A percentile compares a stretch with the other conserved stretches of the same genome.
phyloP scores from a whole-genome alignment of 2,113 vertebrate species.

The Siphamia tubifer region DNA sequence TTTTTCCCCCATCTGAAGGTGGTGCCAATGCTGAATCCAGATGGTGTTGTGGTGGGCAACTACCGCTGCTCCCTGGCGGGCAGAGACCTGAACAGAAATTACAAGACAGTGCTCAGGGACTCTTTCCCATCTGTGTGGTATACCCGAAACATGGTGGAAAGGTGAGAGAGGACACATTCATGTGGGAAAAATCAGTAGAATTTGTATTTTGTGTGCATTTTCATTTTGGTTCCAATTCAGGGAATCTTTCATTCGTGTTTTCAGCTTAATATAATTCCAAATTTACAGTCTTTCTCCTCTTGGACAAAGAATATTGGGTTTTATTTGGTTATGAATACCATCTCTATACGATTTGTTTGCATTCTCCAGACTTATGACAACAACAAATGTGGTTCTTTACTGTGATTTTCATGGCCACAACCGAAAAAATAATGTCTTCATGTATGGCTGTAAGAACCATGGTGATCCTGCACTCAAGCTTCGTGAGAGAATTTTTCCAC shows the following conservation, averaged over 20 bases:
- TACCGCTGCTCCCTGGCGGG: constrained; percentile 91
- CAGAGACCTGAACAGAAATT: constrained; percentile 89
- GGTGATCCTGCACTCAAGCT: constrained; percentile 52
- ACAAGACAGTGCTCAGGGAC: constrained; percentile 76
- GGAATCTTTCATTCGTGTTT: background rate
- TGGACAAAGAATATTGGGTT: too few relatives aligned
- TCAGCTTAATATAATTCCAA: too few relatives aligned
- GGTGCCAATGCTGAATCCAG: constrained; percentile 95
- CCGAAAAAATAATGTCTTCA: constrained; percentile 90
- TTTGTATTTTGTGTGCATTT: too few relatives aligned
- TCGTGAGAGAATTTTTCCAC: constrained; percentile 85
- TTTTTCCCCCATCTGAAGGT: constrained; percentile 64
- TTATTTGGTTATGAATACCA: too few relatives aligned
- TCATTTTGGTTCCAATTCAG: too few relatives aligned
- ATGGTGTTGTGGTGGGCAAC: constrained; percentile 93
- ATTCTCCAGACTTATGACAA: constrained; percentile 78
- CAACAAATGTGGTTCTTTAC: constrained; percentile 87
- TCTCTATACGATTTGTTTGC: too few relatives aligned
- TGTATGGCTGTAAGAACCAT: constrained; percentile 86
- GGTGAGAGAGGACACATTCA: constrained; percentile 71
- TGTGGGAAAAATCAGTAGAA: background rate
- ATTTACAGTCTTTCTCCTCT: too few relatives aligned
- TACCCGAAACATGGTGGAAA: constrained; percentile 87
- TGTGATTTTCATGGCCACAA: constrained; percentile 95
- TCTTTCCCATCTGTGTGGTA: constrained; percentile 88